Evolutionary conservation across 2,113 vertebrate genomes (phyloP).

Genomic region (Hiodon tergisus): DNA sequence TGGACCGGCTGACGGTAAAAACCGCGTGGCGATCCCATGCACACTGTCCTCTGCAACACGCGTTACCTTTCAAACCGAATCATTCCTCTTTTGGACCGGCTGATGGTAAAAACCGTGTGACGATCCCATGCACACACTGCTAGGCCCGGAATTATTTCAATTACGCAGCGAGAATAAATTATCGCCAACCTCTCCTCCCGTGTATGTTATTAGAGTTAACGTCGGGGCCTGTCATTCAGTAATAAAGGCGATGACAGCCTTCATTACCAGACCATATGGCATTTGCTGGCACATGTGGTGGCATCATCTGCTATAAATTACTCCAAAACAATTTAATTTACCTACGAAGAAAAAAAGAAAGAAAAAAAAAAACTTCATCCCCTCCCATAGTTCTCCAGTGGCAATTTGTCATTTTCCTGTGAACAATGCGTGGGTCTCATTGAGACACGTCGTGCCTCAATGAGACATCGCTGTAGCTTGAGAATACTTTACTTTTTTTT

Average conservation of each 20-base stretch:
- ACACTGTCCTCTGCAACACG: constrained; percentile 60
- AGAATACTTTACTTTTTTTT: no score
- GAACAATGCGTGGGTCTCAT: no score
- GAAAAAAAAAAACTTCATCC: no score
- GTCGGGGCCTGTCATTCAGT: constrained; percentile 68
- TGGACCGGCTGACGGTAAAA: constrained; percentile 61
- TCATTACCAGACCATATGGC: constrained; percentile 70
- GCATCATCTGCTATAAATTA: constrained; percentile 69
- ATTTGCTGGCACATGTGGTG: constrained; percentile 60
- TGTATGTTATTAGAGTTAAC: constrained; percentile 64
- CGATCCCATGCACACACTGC: constrained; percentile 47
- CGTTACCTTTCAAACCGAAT: constrained; percentile 75
- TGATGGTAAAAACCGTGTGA: constrained; percentile 49
- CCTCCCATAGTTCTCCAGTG: no score
- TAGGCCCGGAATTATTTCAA: constrained; percentile 55
- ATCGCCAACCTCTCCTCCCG: constrained; percentile 55
- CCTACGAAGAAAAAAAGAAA: not conserved
- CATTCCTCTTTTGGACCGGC: constrained; percentile 57
- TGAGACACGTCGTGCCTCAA: no score
- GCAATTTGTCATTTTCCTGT: no score
- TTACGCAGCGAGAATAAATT: constrained; percentile 61
- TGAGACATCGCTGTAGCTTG: no score
- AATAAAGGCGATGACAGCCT: constrained; percentile 71
- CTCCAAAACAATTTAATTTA: constrained; percentile 59
- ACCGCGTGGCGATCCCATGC: constrained; percentile 1